Evolutionary conservation across 2,113 vertebrate genomes (phyloP).

Genomic region (Sterrhoptilus dennistouni): DNA sequence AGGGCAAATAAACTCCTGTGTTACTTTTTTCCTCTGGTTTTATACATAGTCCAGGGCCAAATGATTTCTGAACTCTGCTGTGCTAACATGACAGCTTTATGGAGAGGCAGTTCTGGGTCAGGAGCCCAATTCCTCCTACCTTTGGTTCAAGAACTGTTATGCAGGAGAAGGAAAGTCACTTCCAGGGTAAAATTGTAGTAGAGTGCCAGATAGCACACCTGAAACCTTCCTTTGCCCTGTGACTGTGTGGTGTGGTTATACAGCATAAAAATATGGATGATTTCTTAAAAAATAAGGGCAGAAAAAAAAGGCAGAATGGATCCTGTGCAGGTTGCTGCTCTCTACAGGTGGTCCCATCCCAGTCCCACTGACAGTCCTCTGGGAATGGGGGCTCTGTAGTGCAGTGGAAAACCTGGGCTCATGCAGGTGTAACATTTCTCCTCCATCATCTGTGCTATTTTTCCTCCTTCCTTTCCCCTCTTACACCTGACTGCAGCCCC

Average conservation of each 20-base stretch:
- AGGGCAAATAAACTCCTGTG: not conserved
- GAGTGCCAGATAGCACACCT: not conserved
- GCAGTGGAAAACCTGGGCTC: not conserved
- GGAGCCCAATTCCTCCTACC: not conserved
- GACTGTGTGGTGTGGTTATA: not conserved
- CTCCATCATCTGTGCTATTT: not conserved
- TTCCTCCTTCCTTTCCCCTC: not conserved
- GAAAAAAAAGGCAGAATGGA: not conserved
- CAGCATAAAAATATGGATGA: not conserved
- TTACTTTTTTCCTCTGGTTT: not conserved
- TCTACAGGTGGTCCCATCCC: not conserved
- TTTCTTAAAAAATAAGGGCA: not conserved
- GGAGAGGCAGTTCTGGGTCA: not conserved
- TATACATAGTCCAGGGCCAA: not conserved
- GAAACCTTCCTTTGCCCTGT: not conserved
- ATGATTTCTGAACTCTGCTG: not conserved
- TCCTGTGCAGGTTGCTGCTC: not conserved
- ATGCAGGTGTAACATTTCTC: not conserved
- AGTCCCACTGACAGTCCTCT: fast-evolving
- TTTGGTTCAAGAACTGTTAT: not conserved
- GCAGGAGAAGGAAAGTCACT: not conserved
- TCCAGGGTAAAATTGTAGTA: not conserved
- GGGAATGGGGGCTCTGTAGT: fast-evolving
- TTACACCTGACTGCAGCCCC: not conserved
- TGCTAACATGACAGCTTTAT: not conserved